Conservation (phyloP, 2,888 invertebrate species). For the Keiferia lycopersicella region DNA sequence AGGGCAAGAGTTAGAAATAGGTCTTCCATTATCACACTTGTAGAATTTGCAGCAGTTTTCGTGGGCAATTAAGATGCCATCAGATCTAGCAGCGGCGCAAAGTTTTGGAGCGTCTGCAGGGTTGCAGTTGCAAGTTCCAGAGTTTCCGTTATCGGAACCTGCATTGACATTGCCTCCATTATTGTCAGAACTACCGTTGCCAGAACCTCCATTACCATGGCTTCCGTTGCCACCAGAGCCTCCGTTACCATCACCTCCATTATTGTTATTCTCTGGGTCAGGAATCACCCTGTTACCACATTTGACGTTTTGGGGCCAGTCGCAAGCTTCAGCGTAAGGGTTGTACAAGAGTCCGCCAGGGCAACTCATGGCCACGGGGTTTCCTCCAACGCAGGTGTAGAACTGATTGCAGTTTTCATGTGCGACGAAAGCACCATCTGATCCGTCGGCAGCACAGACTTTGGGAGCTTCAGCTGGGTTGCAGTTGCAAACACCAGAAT, state of each 20-base stretch:
- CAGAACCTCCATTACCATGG: not conserved
- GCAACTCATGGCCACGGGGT: slow-evolving; percentile 42
- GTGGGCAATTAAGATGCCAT: slow-evolving; percentile 46
- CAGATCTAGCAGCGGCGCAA: slow-evolving; percentile 43
- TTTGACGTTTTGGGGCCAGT: slow-evolving; percentile 49
- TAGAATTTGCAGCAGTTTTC: slow-evolving; percentile 50
- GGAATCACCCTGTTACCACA: slow-evolving; percentile 43
- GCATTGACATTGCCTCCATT: slow-evolving; percentile 21
- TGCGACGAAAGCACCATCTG: slow-evolving; percentile 45
- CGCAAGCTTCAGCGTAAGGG: slow-evolving; percentile 43
- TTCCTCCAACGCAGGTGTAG: slow-evolving; percentile 47
- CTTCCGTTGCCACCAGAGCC: not conserved
- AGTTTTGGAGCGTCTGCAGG: slow-evolving; percentile 42
- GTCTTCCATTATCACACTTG: slow-evolving; percentile 43
- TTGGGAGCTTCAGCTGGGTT: slow-evolving; percentile 35
- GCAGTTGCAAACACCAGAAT: slow-evolving; percentile 34
- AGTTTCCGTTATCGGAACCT: slow-evolving; percentile 1
- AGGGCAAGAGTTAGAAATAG: slow-evolving; percentile 42
- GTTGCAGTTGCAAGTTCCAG: slow-evolving; percentile 35
- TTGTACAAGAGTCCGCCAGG: slow-evolving; percentile 44
- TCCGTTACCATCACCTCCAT: slow-evolving; percentile 13
- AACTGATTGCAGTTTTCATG: slow-evolving; percentile 50
- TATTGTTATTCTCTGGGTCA: slow-evolving; percentile 23
- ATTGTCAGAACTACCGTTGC: slow-evolving; percentile 3
- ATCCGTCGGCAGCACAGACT: slow-evolving; percentile 43